These are phyloP conservation scores for Progne subis DNA, from an alignment of 2,113 vertebrate species.

Conservation along the genomic window DNA sequence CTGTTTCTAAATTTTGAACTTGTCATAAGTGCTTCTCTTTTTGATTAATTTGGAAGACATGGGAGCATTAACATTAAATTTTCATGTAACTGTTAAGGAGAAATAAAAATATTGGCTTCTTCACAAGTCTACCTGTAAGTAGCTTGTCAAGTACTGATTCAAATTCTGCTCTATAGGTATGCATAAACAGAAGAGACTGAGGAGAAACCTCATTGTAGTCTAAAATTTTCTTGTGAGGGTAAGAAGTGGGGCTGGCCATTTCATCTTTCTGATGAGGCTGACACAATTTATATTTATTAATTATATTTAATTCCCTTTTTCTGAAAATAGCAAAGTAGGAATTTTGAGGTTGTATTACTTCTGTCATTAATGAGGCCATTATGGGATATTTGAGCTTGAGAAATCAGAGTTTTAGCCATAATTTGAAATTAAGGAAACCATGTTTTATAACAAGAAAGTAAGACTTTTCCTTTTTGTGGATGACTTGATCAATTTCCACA, in stretches of 20 bases:
- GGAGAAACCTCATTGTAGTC: neutral
- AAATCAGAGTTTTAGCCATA: neutral
- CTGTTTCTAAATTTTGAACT: neutral
- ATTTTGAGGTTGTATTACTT: neutral
- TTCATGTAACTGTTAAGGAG: neutral
- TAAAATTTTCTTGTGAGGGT: accelerated
- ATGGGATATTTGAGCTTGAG: neutral
- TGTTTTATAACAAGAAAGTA: neutral
- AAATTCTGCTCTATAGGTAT: neutral
- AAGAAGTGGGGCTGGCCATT: neutral
- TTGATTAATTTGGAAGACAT: neutral
- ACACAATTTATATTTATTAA: neutral
- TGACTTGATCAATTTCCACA: neutral
- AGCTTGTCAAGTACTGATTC: neutral
- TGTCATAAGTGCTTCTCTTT: neutral
- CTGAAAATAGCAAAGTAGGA: neutral
- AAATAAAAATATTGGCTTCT: neutral
- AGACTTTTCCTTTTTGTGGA: neutral
- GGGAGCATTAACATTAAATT: neutral
- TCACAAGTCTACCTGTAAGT: neutral
- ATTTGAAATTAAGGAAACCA: neutral
- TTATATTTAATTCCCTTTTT: neutral
- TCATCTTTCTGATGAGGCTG: neutral
- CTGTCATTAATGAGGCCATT: neutral
- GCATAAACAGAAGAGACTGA: neutral